Evolutionary conservation across 2,113 vertebrate genomes (phyloP).

Genomic region (Notiomystis cincta): DNA sequence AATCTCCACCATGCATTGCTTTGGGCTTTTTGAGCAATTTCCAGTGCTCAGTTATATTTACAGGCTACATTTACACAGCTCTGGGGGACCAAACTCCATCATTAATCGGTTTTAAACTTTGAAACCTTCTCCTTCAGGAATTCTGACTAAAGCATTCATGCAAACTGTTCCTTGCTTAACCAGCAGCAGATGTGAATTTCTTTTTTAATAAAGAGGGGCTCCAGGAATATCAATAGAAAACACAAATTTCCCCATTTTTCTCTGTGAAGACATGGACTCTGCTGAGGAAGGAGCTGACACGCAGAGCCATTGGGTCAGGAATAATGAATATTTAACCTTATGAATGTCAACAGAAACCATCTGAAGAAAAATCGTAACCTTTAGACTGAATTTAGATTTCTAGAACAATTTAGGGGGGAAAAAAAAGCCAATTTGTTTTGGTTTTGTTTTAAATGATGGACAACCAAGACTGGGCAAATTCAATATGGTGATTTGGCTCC

Average conservation of each 20-base stretch:
- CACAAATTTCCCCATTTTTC: fast-evolving
- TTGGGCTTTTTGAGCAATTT: background rate
- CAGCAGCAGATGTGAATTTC: background rate
- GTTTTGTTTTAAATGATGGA: background rate
- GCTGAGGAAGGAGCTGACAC: background rate
- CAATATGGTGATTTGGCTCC: background rate
- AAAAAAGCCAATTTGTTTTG: background rate
- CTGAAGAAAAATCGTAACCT: background rate
- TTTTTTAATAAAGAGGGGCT: background rate
- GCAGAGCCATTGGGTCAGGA: background rate
- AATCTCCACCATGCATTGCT: background rate
- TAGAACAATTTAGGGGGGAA: fast-evolving
- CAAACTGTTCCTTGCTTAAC: background rate
- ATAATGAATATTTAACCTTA: background rate
- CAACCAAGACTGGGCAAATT: background rate
- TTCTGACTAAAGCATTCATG: background rate
- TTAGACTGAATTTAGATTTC: background rate
- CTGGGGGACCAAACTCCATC: background rate
- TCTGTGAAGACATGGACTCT: background rate
- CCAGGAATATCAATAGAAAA: background rate
- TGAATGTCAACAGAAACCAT: background rate
- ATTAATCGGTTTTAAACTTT: background rate
- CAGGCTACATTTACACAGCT: background rate
- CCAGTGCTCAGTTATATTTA: background rate
- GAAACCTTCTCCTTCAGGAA: background rate